Conservation (phyloP, 2,797 vertebrate species). For the Aeoliscus strigatus region DNA sequence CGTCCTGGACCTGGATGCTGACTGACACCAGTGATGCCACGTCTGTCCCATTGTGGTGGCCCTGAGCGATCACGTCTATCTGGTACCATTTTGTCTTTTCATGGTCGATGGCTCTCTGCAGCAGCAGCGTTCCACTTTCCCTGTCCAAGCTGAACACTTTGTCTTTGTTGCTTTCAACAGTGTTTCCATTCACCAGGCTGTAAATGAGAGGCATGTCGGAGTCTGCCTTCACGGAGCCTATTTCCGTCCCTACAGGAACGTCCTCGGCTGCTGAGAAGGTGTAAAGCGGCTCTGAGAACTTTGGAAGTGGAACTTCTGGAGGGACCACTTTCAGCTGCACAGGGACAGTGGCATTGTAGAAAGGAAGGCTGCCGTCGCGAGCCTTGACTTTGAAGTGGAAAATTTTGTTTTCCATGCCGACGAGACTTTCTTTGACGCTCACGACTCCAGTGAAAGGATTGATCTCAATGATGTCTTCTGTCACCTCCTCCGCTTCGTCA, state of each 20-base stretch:
- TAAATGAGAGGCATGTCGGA: constrained; percentile 90
- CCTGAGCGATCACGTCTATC: constrained; percentile 89
- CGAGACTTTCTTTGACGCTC: constrained; percentile 88
- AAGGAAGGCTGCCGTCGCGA: constrained; percentile 88
- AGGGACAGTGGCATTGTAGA: constrained; percentile 86
- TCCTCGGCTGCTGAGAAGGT: constrained; percentile 91
- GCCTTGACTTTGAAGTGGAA: constrained; percentile 93
- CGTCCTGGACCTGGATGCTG: constrained; percentile 91
- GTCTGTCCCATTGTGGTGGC: constrained; percentile 83
- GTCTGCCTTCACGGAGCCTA: constrained; percentile 86
- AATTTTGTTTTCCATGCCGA: constrained; percentile 88
- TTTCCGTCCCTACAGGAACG: constrained; percentile 85
- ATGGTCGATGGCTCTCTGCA: constrained; percentile 88
- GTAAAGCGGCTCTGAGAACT: constrained; percentile 94
- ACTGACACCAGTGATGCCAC: constrained; percentile 90
- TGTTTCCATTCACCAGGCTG: constrained; percentile 92
- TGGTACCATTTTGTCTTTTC: constrained; percentile 96
- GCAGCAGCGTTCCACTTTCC: constrained; percentile 82
- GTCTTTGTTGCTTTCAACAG: constrained; percentile 90
- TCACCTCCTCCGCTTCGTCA: constrained; percentile 79
- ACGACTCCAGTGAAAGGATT: constrained; percentile 90
- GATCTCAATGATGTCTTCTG: constrained; percentile 88
- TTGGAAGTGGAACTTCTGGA: constrained; percentile 85
- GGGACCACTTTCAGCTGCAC: constrained; percentile 89
- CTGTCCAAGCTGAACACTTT: constrained; percentile 85